Evolutionary conservation across 2,888 invertebrate species (phyloP).

Genomic region (Chymomyza procnemis): DNA sequence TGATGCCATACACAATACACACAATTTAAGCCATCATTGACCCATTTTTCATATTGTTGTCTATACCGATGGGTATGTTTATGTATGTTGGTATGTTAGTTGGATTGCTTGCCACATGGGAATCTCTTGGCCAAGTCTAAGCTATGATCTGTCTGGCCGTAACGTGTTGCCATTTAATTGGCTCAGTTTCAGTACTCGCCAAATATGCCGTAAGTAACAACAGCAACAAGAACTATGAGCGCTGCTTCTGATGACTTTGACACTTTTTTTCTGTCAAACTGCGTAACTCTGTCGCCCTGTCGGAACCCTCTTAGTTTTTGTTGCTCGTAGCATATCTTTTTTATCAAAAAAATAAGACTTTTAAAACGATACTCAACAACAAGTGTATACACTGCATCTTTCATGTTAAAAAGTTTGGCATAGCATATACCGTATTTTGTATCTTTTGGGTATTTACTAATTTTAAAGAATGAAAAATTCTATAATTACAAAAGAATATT

Average conservation of each 20-base stretch:
- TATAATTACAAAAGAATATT: no score
- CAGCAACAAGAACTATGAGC: neutral
- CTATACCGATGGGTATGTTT: conserved; percentile 48
- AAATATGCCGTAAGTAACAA: conserved; percentile 51
- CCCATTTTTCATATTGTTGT: conserved; percentile 49
- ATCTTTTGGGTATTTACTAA: no score
- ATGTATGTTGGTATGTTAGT: neutral
- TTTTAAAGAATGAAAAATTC: no score
- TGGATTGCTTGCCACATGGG: conserved; percentile 16
- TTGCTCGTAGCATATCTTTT: neutral
- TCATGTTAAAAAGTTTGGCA: no score
- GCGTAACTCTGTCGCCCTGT: conserved; percentile 36
- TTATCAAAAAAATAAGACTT: neutral
- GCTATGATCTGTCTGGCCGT: conserved; percentile 30
- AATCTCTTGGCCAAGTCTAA: conserved; percentile 18
- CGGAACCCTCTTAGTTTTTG: conserved; percentile 2
- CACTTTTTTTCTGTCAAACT: conserved; percentile 50
- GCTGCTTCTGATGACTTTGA: conserved; percentile 47
- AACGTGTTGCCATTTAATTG: conserved; percentile 71
- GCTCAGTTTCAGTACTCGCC: conserved; percentile 53
- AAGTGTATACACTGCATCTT: no score
- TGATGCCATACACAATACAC: conserved; percentile 33
- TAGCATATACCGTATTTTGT: no score
- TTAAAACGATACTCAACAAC: no score
- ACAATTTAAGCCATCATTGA: conserved; percentile 74